phyloP scores from a whole-genome alignment of 2,113 vertebrate species.

The Petaurus breviceps region DNA sequence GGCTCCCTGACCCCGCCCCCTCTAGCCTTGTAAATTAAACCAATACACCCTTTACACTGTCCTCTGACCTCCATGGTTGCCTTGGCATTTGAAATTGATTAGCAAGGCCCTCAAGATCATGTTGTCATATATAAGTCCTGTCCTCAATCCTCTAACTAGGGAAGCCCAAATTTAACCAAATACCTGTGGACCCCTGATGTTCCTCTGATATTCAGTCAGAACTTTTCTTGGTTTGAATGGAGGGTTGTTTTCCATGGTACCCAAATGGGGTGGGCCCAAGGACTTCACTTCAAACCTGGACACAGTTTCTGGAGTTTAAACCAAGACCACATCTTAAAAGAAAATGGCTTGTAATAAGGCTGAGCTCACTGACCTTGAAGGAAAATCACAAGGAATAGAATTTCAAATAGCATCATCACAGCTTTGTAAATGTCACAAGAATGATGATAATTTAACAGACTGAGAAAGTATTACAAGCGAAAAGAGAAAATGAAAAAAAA shows the following conservation, averaged over 20 bases:
- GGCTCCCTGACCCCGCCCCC: neutral
- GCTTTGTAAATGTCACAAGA: slow-evolving; percentile 37
- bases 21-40: neutral
- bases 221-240: neutral
- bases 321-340: neutral
- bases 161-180: neutral
- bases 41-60: neutral
- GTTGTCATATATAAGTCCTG: neutral
- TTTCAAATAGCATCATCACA: neutral
- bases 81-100: neutral
- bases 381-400: slow-evolving; percentile 35
- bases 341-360: neutral
- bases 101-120: neutral
- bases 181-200: neutral
- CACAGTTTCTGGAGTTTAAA: neutral
- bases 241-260: neutral
- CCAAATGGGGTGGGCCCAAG: too few species aligned
- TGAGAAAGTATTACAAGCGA: neutral
- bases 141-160: neutral
- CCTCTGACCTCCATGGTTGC: neutral
- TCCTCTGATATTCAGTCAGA: neutral
- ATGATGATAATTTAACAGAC: neutral
- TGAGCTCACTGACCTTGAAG: neutral
- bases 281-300: neutral
- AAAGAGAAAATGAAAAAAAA: too few species aligned